Evolutionary conservation across 2,113 vertebrate genomes (phyloP).

Genomic region (Bubo bubo): DNA sequence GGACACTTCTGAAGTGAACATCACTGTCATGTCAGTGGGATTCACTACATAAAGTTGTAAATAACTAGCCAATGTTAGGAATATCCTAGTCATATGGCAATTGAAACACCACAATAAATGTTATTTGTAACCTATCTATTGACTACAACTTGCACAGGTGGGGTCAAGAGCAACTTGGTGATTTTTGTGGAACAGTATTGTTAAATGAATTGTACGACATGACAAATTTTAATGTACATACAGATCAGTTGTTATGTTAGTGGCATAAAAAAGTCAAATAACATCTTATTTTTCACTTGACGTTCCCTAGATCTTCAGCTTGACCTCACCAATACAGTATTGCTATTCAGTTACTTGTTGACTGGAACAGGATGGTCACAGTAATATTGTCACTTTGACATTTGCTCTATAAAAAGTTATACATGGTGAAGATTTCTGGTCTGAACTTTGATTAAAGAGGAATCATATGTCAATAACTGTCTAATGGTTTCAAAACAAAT

Average conservation of each 20-base stretch:
- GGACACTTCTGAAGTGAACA: neutral
- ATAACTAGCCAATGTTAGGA: neutral
- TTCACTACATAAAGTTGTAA: neutral
- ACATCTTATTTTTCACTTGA: neutral
- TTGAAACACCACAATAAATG: neutral
- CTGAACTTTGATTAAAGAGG: conserved; percentile 3
- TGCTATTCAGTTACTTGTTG: neutral
- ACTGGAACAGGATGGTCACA: neutral
- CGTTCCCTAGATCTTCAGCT: neutral
- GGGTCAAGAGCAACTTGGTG: neutral
- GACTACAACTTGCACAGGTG: neutral
- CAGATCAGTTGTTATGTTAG: neutral
- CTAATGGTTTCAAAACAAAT: conserved; percentile 11
- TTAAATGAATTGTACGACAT: neutral
- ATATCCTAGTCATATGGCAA: neutral
- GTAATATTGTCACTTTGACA: neutral
- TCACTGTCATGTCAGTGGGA: neutral
- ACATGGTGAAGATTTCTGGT: neutral
- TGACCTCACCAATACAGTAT: neutral
- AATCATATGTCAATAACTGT: neutral
- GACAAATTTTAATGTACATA: neutral
- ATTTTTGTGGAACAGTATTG: neutral
- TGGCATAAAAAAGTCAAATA: neutral
- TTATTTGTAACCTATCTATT: neutral
- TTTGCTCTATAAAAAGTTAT: neutral